Percentiles rank a stretch among this genome's conserved stretches.
phyloP scores from a whole-genome alignment of 2,888 invertebrate genomes.

The Andrena hattorfiana region DNA sequence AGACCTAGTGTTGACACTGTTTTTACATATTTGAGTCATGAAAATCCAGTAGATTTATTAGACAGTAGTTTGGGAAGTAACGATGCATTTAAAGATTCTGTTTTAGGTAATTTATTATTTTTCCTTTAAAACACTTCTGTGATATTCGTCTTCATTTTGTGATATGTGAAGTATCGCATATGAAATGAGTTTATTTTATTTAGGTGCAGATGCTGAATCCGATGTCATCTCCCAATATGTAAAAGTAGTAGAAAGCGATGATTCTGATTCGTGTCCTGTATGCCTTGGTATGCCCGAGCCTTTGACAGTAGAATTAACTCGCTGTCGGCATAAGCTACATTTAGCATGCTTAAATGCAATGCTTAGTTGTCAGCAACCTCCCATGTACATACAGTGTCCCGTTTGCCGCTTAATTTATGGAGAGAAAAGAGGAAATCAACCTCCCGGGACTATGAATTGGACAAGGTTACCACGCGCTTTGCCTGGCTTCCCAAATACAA shows the following conservation, averaged over 20 bases:
- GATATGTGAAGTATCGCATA: background rate
- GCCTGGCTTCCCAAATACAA: conserved; percentile 89
- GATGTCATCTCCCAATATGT: conserved; percentile 90
- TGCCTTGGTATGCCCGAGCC: conserved; percentile 87
- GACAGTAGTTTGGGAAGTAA: conserved; percentile 91
- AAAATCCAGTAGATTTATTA: conserved; percentile 90
- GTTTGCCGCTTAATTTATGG: conserved; percentile 95
- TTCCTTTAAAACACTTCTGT: background rate
- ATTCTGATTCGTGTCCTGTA: conserved; percentile 90
- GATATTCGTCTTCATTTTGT: background rate
- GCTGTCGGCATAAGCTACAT: conserved; percentile 93
- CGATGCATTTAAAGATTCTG: conserved; percentile 88
- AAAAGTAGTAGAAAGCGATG: conserved; percentile 89
- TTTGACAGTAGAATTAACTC: conserved; percentile 88
- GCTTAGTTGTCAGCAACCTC: conserved; percentile 88
- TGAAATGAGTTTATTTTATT: conserved; percentile 26
- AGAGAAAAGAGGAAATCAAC: conserved; percentile 92
- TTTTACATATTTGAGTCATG: conserved; percentile 95
- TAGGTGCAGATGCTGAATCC: conserved; percentile 87
- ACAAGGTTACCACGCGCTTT: conserved; percentile 89
- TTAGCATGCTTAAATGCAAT: conserved; percentile 92
- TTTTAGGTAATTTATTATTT: conserved; percentile 84
- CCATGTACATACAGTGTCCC: conserved; percentile 93
- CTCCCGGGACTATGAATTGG: conserved; percentile 94
- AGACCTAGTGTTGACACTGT: conserved; percentile 95